Base-by-base conservation (phyloP, 53 echinoderm and acorn worm genomes). In the Arbacia lixula region DNA sequence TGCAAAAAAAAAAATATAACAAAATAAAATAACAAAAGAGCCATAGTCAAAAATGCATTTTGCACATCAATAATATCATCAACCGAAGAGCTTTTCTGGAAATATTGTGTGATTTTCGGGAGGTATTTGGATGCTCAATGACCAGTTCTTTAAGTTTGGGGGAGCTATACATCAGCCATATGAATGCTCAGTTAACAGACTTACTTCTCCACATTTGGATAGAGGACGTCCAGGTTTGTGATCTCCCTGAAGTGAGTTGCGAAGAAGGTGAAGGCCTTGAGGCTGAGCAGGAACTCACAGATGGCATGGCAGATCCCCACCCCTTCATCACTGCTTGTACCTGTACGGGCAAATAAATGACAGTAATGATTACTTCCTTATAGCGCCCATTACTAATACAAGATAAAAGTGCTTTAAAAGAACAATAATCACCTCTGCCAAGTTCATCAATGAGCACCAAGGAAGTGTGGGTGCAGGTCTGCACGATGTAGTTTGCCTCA, bases 121-220 rank as follows among this genome's bases (percentile, higher is more conserved):
- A n/a, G n/a, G n/a, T n/a, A n/a, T n/a, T n/a, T n/a, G n/a, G n/a
- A n/a, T n/a, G n/a, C n/a, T n/a, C n/a, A n/a, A n/a, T n/a, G n/a
- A n/a, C n/a, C n/a, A n/a, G n/a, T n/a, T n/a, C n/a, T n/a, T n/a
- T n/a, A n/a, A n/a, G n/a, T n/a, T n/a, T n/a, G n/a, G n/a, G n/a
- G n/a, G n/a, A n/a, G n/a, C n/a, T n/a, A n/a, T n/a, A n/a, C n/a
- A n/a, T n/a, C n/a, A n/a, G n/a, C n/a, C n/a, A n/a, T n/a, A n/a
- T n/a, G n/a, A n/a, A n/a, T n/a, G n/a, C n/a, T n/a, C n/a, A n/a
- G n/a, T n/a, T n/a, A n/a, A n/a, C n/a, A n/a, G 5, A 35, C 91
- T 93, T 91, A 96, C 97, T 97, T 97, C 84, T 94, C 97, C 55
- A 90, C 97, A 54, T 97, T 97, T 60, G 97, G 97, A 69, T 97